phyloP scores from a whole-genome alignment of 2,797 vertebrate genomes.

The Rhyacichthys aspro region DNA sequence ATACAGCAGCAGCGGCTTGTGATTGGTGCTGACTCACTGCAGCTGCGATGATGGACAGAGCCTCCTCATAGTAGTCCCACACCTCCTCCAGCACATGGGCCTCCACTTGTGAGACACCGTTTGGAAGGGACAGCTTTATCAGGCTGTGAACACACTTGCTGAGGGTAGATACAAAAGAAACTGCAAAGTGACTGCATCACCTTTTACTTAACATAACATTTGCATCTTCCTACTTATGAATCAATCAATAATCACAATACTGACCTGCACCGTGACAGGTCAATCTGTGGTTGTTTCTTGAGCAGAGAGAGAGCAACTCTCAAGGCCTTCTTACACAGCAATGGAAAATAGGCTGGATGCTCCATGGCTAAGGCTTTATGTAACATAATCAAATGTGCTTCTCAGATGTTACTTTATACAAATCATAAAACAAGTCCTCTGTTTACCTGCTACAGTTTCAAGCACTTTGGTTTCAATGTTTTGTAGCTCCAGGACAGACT shows the following conservation, averaged over 20 bases:
- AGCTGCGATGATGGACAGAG: constrained; percentile 79
- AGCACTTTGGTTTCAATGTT: constrained; percentile 84
- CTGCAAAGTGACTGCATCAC: constrained; percentile 4
- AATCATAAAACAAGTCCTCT: not conserved
- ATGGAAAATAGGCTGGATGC: constrained; percentile 86
- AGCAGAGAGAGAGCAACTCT: constrained; percentile 83
- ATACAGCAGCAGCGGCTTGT: constrained; percentile 56
- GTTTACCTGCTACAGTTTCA: constrained; percentile 88
- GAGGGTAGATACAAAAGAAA: constrained; percentile 41
- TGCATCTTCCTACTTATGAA: too few species aligned
- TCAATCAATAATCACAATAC: too few species aligned
- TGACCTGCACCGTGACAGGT: constrained; percentile 83
- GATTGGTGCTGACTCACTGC: constrained; percentile 84
- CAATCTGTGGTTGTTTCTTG: constrained; percentile 77
- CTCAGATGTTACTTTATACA: not conserved
- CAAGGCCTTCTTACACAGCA: constrained; percentile 88
- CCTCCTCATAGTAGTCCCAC: constrained; percentile 89
- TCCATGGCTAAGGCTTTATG: constrained; percentile 89
- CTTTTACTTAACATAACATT: constrained; percentile 1
- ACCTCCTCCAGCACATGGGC: constrained; percentile 83
- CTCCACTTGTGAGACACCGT: constrained; percentile 78
- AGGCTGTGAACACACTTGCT: constrained; percentile 90
- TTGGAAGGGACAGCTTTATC: constrained; percentile 88
- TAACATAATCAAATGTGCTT: not conserved
- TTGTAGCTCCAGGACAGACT: constrained; percentile 86